phyloP scores from a whole-genome alignment of 2,113 vertebrate species.

The Isurus oxyrinchus region DNA sequence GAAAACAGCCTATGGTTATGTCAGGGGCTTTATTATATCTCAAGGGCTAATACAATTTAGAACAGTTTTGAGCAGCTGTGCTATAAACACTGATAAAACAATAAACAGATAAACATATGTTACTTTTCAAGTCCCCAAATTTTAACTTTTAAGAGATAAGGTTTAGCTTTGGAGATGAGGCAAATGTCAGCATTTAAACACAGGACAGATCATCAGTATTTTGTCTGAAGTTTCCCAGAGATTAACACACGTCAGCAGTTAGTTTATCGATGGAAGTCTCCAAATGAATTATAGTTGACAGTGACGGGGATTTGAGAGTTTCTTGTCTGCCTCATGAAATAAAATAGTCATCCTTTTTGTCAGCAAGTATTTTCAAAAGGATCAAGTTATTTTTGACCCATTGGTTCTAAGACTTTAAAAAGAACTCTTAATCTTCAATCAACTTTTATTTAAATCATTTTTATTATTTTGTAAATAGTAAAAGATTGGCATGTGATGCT shows the following conservation, averaged over 20 bases:
- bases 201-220: neutral
- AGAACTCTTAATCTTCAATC: neutral
- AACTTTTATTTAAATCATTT: constrained; percentile 10
- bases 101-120: neutral
- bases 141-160: neutral
- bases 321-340: neutral
- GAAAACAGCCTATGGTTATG: neutral
- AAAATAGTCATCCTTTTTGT: neutral
- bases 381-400: neutral
- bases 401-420: neutral
- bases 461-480: constrained; percentile 2
- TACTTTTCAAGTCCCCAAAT: neutral
- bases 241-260: neutral
- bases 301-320: neutral
- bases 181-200: neutral
- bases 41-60: neutral
- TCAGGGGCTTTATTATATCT: neutral
- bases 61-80: neutral
- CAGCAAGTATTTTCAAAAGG: neutral
- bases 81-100: neutral
- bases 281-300: neutral
- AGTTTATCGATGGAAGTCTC: neutral
- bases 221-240: neutral
- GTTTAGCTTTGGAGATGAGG: neutral
- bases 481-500: neutral